phyloP scores from a whole-genome alignment of 2,888 invertebrate species.

The Drosophila antonietae region DNA sequence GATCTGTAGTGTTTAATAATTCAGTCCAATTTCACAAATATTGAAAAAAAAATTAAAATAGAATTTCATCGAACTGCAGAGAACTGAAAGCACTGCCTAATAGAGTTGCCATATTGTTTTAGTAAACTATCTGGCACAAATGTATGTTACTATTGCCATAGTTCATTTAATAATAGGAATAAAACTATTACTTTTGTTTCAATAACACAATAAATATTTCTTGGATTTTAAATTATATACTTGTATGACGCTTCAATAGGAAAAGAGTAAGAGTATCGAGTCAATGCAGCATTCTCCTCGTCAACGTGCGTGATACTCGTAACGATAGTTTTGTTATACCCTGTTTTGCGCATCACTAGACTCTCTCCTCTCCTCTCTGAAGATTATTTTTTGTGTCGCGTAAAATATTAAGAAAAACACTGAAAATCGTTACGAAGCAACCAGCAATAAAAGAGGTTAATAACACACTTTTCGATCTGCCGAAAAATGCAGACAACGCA shows the following conservation, averaged over 20 bases:
- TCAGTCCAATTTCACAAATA: slow-evolving; percentile 61
- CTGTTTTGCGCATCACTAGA: slow-evolving; percentile 25
- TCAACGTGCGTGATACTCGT: neutral
- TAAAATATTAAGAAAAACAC: slow-evolving; percentile 67
- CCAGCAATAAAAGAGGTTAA: slow-evolving; percentile 35
- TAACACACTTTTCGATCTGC: slow-evolving; percentile 42
- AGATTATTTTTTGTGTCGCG: slow-evolving; percentile 72
- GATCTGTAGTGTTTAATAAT: slow-evolving; percentile 12
- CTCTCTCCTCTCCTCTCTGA: slow-evolving; percentile 38
- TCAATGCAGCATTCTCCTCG: neutral
- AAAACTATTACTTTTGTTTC: neutral
- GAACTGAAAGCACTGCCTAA: slow-evolving; percentile 25
- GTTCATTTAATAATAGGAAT: neutral
- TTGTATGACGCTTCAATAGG: neutral
- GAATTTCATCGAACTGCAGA: slow-evolving; percentile 49
- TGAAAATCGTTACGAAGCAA: slow-evolving; percentile 51
- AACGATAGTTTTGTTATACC: slow-evolving; percentile 17
- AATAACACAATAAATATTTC: neutral
- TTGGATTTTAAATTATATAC: neutral
- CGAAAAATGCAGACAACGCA: slow-evolving; percentile 53
- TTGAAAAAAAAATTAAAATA: slow-evolving; percentile 25
- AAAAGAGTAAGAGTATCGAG: neutral
- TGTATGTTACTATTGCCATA: neutral
- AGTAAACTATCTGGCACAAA: slow-evolving; percentile 9
- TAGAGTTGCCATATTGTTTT: slow-evolving; percentile 25